Conservation (phyloP, 2,113 vertebrate species). For the Odocoileus virginianus region DNA sequence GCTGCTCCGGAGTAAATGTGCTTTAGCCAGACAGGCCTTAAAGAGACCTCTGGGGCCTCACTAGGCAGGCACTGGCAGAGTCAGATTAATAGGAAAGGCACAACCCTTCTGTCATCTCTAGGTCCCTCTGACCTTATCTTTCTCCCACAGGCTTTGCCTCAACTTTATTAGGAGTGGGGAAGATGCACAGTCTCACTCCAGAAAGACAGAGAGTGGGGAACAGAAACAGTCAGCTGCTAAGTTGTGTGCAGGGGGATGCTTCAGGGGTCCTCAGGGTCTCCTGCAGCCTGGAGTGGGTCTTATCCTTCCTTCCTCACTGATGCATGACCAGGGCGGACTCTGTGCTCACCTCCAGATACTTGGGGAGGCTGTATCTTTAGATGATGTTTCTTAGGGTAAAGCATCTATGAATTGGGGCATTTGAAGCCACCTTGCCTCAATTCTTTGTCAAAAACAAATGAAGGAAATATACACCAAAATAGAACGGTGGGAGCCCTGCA, state of each 20-base stretch:
- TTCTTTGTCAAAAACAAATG: neutral
- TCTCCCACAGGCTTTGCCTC: slow-evolving; percentile 38
- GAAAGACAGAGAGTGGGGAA: neutral
- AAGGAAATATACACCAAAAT: neutral
- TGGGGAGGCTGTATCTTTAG: neutral
- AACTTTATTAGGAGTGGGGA: neutral
- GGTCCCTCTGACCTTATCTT: slow-evolving; percentile 39
- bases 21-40: neutral
- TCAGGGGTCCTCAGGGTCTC: neutral
- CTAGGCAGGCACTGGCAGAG: neutral
- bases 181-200: neutral
- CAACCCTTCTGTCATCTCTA: neutral
- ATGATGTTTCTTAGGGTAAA: neutral
- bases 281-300: neutral
- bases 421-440: neutral
- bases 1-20: neutral
- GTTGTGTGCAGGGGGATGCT: neutral
- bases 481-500: neutral
- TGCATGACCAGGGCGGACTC: neutral
- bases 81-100: slow-evolving; percentile 33
- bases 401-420: neutral
- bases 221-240: neutral
- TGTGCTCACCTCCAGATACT: neutral
- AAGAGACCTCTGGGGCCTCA: neutral
- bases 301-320: neutral